A percentile compares a stretch with the other conserved stretches of the same genome.
phyloP scores from a whole-genome alignment of 2,888 invertebrate species.

The Drosophila neonasuta region DNA sequence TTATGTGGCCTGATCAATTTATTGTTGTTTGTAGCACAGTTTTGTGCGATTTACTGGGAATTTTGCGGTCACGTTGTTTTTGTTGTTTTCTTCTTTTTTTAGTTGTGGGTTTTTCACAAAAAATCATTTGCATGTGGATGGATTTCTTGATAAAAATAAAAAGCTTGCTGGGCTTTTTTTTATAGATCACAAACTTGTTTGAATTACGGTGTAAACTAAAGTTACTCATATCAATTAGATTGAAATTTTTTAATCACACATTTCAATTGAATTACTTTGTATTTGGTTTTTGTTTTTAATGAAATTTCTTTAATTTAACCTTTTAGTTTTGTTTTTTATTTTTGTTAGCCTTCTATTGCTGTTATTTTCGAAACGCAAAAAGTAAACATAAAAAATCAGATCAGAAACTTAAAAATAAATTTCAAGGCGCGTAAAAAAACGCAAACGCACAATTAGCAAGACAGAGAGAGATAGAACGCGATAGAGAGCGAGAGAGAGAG shows the following conservation, averaged over 20 bases:
- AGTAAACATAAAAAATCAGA: constrained; percentile 72
- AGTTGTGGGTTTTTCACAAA: constrained; percentile 36
- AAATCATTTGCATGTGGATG: constrained; percentile 46
- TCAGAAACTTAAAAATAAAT: constrained; percentile 76
- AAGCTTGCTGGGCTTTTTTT: constrained; percentile 21
- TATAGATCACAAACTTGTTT: constrained; percentile 8
- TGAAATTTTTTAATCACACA: neutral
- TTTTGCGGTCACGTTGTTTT: constrained; percentile 38
- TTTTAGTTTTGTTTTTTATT: constrained; percentile 1
- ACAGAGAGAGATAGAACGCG: neutral
- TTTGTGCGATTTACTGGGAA: constrained; percentile 65
- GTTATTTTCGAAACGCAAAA: constrained; percentile 62
- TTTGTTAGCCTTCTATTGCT: constrained; percentile 14
- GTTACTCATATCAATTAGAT: neutral
- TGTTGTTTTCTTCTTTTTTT: constrained; percentile 1
- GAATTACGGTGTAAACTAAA: neutral
- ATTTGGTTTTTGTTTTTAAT: neutral
- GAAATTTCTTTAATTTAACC: neutral
- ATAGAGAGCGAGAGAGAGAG: neutral
- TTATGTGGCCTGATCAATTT: constrained; percentile 1
- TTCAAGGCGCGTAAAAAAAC: constrained; percentile 70
- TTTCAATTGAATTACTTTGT: neutral
- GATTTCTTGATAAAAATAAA: constrained; percentile 18
- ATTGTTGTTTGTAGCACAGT: constrained; percentile 60
- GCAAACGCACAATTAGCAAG: constrained; percentile 30